A percentile compares a stretch with the other conserved stretches of the same genome.
Evolutionary conservation across 1,140 invertebrate species (phyloP).

Genomic region (Cylas formicarius): DNA sequence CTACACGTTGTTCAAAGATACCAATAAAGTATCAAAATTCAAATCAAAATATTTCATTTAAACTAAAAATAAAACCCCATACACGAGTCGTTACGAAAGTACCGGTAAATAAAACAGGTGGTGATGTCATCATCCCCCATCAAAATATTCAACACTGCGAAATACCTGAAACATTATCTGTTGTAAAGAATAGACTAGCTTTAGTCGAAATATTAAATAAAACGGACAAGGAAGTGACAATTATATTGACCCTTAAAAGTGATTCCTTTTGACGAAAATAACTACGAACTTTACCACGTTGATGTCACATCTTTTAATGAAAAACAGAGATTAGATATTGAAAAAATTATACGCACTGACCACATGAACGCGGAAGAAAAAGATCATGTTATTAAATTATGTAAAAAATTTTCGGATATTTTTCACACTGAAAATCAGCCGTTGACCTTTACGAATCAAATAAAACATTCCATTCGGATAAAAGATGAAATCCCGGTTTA

Average conservation of each 20-base stretch:
- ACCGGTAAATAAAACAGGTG: conserved; percentile 10
- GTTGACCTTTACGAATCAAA: conserved; percentile 17
- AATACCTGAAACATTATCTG: conserved; percentile 3
- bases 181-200: conserved; percentile 6
- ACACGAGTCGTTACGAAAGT: too few species aligned
- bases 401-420: conserved; percentile 19
- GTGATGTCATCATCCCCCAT: conserved; percentile 11
- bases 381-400: conserved; percentile 10
- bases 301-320: too few species aligned
- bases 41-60: too few species aligned
- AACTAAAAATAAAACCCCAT: too few species aligned
- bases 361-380: conserved; percentile 16
- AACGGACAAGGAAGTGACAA: conserved; percentile 1
- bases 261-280: too few species aligned
- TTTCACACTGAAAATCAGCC: conserved; percentile 20
- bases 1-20: conserved; percentile 2
- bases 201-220: conserved; percentile 11
- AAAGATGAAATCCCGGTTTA: conserved; percentile 27
- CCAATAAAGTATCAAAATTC: too few species aligned
- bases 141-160: conserved; percentile 12
- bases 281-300: too few species aligned
- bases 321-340: conserved; percentile 1
- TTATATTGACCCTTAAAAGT: too few species aligned
- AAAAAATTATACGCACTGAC: conserved; percentile 6
- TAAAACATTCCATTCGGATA: conserved; percentile 32